Conservation (phyloP, 1,140 invertebrate species). For the Ooceraea biroi region DNA sequence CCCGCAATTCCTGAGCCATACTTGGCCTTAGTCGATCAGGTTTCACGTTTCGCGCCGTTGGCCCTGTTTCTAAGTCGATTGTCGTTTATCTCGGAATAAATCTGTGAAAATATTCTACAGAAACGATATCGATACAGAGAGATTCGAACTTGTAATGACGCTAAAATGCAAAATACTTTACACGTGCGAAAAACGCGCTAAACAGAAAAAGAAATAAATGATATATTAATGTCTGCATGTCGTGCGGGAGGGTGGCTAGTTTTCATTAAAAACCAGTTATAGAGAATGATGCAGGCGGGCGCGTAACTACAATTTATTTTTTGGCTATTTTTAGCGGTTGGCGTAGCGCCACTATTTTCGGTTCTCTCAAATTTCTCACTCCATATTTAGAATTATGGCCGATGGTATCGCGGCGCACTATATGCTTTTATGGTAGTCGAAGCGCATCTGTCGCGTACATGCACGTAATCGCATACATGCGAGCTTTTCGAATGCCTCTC, state of each 20-base stretch:
- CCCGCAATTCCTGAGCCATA: conserved; percentile 75
- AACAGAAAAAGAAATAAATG: conserved; percentile 51
- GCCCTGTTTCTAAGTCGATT: not conserved
- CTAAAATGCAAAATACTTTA: not conserved
- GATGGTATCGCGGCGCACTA: conserved; percentile 65
- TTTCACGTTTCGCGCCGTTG: conserved; percentile 63
- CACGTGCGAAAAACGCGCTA: conserved; percentile 1
- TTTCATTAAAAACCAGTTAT: conserved; percentile 78
- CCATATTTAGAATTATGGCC: conserved; percentile 84
- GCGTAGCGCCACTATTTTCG: conserved; percentile 84
- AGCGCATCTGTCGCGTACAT: conserved; percentile 42
- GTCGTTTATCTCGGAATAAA: conserved; percentile 17
- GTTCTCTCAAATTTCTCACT: conserved; percentile 85
- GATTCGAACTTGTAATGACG: not conserved
- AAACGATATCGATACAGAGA: not conserved
- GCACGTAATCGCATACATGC: not conserved
- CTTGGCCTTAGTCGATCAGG: conserved; percentile 75
- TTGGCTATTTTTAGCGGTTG: conserved; percentile 84
- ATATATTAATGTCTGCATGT: conserved; percentile 70
- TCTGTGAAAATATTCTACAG: too few species aligned
- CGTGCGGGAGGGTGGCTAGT: conserved; percentile 69
- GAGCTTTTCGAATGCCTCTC: not conserved
- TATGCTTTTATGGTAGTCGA: conserved; percentile 69
- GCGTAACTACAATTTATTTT: conserved; percentile 84
- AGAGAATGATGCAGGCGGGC: conserved; percentile 76